phyloP scores from a whole-genome alignment of 2,797 vertebrate genomes.

The Enteromius treurensis region DNA sequence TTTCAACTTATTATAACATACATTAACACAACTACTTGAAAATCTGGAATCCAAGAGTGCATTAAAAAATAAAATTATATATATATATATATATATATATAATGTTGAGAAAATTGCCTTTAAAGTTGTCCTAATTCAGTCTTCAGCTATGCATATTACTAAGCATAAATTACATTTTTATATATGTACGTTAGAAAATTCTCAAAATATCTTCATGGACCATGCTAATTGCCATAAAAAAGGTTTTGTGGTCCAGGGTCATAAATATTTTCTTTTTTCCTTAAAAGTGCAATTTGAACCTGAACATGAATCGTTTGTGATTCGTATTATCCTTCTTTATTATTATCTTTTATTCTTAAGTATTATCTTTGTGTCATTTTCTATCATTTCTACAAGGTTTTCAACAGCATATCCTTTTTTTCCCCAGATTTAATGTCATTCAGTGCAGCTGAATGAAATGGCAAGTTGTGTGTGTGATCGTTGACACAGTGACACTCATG shows the following conservation, averaged over 20 bases:
- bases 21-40: not conserved
- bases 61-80: no score
- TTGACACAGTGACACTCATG: conserved; percentile 23
- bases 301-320: not conserved
- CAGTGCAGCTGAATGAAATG: conserved; percentile 19
- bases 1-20: not conserved
- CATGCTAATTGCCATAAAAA: not conserved
- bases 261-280: not conserved
- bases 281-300: not conserved
- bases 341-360: no score
- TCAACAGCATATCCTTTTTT: not conserved
- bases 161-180: not conserved
- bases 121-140: not conserved
- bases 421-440: conserved; percentile 9
- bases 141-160: not conserved
- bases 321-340: not conserved
- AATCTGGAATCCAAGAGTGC: not conserved
- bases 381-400: not conserved
- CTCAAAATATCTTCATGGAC: not conserved
- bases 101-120: not conserved
- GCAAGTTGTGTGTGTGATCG: conserved; percentile 24
- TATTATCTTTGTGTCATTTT: not conserved
- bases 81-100: no score
- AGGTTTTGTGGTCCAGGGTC: not conserved
- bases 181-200: no score